Evolutionary conservation across 2,797 vertebrate genomes (phyloP).

Genomic region (Cichlasoma orientale): DNA sequence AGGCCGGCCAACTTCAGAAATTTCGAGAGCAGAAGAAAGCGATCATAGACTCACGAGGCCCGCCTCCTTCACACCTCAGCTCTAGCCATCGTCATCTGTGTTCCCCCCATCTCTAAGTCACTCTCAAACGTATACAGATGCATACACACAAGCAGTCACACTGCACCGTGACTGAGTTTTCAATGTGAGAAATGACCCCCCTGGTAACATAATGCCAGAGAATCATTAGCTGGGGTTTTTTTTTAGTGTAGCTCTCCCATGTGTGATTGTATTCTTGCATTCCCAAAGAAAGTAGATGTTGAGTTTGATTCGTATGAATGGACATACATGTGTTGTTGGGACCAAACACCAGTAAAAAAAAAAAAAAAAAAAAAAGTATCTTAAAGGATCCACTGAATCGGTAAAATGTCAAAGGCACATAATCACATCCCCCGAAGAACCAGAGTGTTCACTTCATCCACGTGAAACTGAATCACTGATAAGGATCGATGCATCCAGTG

Average conservation of each 20-base stretch:
- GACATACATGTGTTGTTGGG: slow-evolving; percentile 20
- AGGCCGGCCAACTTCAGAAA: slow-evolving; percentile 90
- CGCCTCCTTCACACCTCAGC: neutral
- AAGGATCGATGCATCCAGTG: neutral
- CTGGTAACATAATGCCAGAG: slow-evolving; percentile 33
- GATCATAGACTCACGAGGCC: slow-evolving; percentile 78
- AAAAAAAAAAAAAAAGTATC: neutral
- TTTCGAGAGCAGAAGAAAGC: slow-evolving; percentile 89
- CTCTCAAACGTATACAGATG: neutral
- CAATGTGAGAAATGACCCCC: slow-evolving; percentile 4
- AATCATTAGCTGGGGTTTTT: neutral
- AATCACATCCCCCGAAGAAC: slow-evolving; percentile 1
- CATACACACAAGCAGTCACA: neutral
- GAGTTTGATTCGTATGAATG: slow-evolving; percentile 12
- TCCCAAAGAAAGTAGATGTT: slow-evolving; percentile 1
- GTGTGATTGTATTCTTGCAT: slow-evolving; percentile 12
- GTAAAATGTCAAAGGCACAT: slow-evolving; percentile 58
- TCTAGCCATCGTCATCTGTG: neutral
- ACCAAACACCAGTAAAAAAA: slow-evolving; percentile 25
- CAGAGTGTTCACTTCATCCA: neutral
- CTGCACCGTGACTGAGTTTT: slow-evolving; percentile 12
- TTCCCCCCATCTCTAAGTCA: slow-evolving; percentile 12
- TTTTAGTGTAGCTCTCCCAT: slow-evolving; percentile 10
- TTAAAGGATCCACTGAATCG: slow-evolving; percentile 31
- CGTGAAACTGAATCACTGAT: slow-evolving; percentile 7